A percentile compares a stretch with the other conserved stretches of the same genome.
These are phyloP conservation scores for Telmatochromis sp. DNA, from an alignment of 2,113 vertebrate species.

Conservation along the genomic window DNA sequence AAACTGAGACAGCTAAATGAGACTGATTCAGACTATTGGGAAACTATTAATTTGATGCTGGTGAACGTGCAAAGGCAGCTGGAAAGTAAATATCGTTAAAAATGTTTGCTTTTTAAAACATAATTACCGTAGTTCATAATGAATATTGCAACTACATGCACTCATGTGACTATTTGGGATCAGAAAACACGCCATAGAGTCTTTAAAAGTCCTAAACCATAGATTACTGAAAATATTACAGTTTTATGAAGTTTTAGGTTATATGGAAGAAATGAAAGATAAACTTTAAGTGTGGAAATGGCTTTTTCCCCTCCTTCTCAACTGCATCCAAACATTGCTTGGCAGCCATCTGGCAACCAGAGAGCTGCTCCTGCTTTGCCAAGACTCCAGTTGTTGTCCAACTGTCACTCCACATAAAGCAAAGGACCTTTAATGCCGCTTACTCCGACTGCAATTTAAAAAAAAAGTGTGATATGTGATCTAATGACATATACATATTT, in stretches of 20 bases:
- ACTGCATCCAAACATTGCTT: constrained; percentile 50
- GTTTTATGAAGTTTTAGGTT: constrained; percentile 26
- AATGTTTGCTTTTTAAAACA: background rate
- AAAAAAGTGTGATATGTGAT: background rate
- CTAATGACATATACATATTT: background rate
- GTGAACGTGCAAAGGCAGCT: background rate
- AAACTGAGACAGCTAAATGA: background rate
- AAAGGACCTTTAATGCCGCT: background rate
- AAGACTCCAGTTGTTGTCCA: constrained; percentile 45
- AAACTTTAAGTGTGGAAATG: constrained; percentile 39
- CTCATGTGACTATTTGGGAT: background rate
- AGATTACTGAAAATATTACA: background rate
- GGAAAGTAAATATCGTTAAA: background rate
- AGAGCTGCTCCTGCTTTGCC: constrained; percentile 30
- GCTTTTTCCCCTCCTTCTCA: constrained; percentile 1
- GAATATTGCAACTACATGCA: background rate
- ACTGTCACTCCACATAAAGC: constrained; percentile 38
- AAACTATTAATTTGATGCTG: background rate
- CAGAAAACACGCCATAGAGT: background rate
- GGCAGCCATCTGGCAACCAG: constrained; percentile 63
- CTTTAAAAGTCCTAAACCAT: background rate
- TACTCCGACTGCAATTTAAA: background rate
- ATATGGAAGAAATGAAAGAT: constrained; percentile 42
- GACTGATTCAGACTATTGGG: background rate
- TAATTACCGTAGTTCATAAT: background rate